phyloP scores from a whole-genome alignment of 2,113 vertebrate genomes.

The Pterocles burchelli region DNA sequence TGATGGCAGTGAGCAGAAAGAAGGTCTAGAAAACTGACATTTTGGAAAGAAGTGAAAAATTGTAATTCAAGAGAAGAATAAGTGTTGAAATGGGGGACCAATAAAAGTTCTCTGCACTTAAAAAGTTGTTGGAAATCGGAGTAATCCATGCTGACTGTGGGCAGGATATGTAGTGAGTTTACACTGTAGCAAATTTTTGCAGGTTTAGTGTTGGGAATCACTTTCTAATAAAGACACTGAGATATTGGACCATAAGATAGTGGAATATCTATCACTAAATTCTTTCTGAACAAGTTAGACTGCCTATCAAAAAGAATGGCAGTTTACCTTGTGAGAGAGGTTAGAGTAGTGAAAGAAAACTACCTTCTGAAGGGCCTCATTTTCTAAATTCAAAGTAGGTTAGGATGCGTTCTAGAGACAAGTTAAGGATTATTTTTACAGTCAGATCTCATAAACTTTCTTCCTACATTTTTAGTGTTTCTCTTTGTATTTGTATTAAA shows the following conservation, averaged over 20 bases:
- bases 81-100: not conserved
- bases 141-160: not conserved
- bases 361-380: not conserved
- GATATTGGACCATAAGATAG: not conserved
- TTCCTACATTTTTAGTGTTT: not conserved
- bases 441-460: too few relatives aligned
- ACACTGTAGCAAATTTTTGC: not conserved
- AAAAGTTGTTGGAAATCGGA: not conserved
- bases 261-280: not conserved
- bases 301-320: not conserved
- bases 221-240: not conserved
- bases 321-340: not conserved
- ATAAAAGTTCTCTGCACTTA: not conserved
- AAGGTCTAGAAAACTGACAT: not conserved
- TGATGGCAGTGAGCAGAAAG: not conserved
- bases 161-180: not conserved
- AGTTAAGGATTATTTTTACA: too few relatives aligned
- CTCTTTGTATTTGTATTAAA: not conserved
- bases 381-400: not conserved
- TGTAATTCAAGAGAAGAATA: not conserved
- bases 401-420: too few relatives aligned
- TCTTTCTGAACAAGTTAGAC: not conserved
- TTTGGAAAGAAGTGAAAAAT: not conserved
- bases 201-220: not conserved
- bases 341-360: not conserved